A percentile compares a stretch with the other conserved stretches of the same genome.
phyloP scores from a whole-genome alignment of 2,113 vertebrate species.

The Actenoides hombroni region DNA sequence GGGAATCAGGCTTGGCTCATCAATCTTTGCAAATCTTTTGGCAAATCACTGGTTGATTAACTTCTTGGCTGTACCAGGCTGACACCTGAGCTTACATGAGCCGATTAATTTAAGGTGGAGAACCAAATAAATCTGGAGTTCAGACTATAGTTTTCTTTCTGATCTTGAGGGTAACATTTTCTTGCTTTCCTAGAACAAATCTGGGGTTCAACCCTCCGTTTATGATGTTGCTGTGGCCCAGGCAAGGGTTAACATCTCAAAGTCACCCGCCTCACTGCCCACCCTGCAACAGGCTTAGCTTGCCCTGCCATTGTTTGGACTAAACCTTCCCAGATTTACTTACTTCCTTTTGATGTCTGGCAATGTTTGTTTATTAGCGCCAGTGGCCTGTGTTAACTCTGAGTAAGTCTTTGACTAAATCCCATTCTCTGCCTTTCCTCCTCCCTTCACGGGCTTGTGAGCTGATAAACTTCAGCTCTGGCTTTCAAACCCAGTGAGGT shows the following conservation, averaged over 20 bases:
- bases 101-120: background rate
- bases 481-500: slow-evolving; percentile 62
- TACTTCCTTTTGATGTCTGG: slow-evolving; percentile 77
- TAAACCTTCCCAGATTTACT: slow-evolving; percentile 71
- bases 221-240: background rate
- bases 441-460: slow-evolving; percentile 65
- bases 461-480: slow-evolving; percentile 65
- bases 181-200: background rate
- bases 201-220: background rate
- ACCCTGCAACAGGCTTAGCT: slow-evolving; percentile 51
- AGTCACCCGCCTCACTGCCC: slow-evolving; percentile 43
- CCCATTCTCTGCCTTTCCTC: slow-evolving; percentile 64
- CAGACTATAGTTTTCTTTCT: background rate
- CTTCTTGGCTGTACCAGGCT: background rate
- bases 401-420: slow-evolving; percentile 68
- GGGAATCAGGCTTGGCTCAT: background rate
- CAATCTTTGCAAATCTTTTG: background rate
- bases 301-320: slow-evolving; percentile 74
- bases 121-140: background rate
- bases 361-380: slow-evolving; percentile 78
- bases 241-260: slow-evolving; percentile 68
- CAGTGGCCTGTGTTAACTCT: slow-evolving; percentile 71
- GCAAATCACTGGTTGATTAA: background rate
- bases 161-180: background rate
- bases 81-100: background rate